phyloP scores from a whole-genome alignment of 2,797 vertebrate species.

The Pangasius macronema region DNA sequence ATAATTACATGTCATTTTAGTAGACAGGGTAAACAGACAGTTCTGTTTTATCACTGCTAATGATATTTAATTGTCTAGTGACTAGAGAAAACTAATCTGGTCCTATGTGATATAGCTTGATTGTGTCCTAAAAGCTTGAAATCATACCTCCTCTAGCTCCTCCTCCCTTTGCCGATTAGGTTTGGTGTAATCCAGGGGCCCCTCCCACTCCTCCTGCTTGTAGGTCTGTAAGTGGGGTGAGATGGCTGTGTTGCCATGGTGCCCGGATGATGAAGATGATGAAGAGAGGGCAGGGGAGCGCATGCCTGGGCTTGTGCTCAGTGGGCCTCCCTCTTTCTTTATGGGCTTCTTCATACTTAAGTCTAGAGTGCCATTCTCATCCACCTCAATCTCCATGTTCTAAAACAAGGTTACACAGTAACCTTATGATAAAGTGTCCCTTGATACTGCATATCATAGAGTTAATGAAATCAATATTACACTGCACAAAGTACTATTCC shows the following conservation, averaged over 20 bases:
- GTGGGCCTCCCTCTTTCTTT: constrained; percentile 82
- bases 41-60: background rate
- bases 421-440: background rate
- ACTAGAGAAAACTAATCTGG: background rate
- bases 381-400: constrained; percentile 93
- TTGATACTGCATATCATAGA: background rate
- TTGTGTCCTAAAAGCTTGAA: background rate
- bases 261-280: constrained; percentile 83
- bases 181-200: constrained; percentile 97
- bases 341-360: constrained; percentile 97
- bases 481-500: background rate
- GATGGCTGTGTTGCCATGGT: constrained; percentile 83
- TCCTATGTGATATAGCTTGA: background rate
- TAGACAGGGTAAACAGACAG: background rate
- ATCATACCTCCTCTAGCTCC: constrained; percentile 89
- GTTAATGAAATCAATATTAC: background rate
- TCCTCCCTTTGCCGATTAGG: constrained; percentile 92
- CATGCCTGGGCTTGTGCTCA: constrained; percentile 83
- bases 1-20: background rate
- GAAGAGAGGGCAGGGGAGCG: constrained; percentile 87
- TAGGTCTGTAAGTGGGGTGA: constrained; percentile 87
- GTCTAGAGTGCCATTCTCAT: constrained; percentile 97
- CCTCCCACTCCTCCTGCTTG: constrained; percentile 96
- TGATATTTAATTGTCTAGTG: background rate
- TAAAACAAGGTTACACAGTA: constrained; percentile 57